phyloP scores from a whole-genome alignment of 2,797 vertebrate genomes.

The Peromyscus attwateri region DNA sequence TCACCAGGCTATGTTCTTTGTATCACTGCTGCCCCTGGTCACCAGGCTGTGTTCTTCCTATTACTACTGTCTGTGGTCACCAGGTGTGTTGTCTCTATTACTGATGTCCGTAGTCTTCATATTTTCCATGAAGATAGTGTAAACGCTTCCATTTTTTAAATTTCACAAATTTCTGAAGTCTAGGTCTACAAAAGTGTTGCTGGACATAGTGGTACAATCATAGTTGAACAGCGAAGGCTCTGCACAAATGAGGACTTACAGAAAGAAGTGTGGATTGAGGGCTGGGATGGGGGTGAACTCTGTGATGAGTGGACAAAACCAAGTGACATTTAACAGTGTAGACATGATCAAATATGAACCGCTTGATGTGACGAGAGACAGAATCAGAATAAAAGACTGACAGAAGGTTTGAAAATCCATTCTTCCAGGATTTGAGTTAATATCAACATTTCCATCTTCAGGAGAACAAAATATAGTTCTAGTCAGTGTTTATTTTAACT shows the following conservation, averaged over 20 bases:
- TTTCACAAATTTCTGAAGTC: neutral
- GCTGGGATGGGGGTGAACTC: neutral
- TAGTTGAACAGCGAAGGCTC: neutral
- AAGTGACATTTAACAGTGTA: neutral
- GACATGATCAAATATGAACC: neutral
- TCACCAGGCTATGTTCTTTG: neutral
- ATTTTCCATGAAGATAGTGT: too few relatives aligned
- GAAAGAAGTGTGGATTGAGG: neutral
- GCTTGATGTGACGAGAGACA: neutral
- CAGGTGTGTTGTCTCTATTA: neutral
- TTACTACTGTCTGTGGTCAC: neutral
- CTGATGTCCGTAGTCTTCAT: neutral
- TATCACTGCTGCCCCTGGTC: neutral
- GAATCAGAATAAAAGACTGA: neutral
- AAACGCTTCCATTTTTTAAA: neutral
- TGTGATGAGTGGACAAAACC: neutral
- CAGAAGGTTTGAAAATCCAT: neutral
- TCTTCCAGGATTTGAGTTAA: slow-evolving; percentile 3
- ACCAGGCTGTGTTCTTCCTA: neutral
- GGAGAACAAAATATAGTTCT: slow-evolving; percentile 17
- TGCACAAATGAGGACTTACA: neutral
- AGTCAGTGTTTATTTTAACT: slow-evolving; percentile 54
- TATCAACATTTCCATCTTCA: slow-evolving; percentile 8
- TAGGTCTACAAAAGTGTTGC: neutral
- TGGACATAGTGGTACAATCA: neutral